Base-by-base conservation (phyloP, 2,797 vertebrate genomes). In the Sebastolobus altivelis region DNA sequence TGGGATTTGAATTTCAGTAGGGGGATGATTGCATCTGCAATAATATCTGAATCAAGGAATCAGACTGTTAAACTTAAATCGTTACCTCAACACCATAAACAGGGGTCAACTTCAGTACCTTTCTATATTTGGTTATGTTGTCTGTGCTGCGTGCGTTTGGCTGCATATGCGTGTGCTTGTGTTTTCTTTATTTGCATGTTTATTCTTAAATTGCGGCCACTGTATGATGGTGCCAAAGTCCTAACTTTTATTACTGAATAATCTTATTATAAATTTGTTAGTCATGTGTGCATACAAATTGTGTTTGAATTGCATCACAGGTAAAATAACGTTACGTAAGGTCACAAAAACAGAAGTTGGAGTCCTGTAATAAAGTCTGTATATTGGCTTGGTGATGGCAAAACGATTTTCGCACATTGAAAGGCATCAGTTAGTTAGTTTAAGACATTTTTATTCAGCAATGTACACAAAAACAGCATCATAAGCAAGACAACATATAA, bases 181-280 rank as follows among this genome's bases (percentile, higher is more conserved):
- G 31, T 52, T 58, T 29, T 37, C 20, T 71, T 76, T 71, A 33
- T 40, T 76, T 81, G 31, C 22, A 27, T 61, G 3, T 54, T 58
- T 65, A 12, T 66, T 66, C 16, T 31, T 29, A 65, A 56, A 20
- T 5, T 59, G 52, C 60, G 13, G 56, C 14, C 14, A 27, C 63
- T 43, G 16, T 14, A 49, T 31, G 37, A 67, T 49, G 22, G 4
- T 3, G 7, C 20, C 54, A 18, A 40, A 22, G 27, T 61, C 37
- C 25, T 56, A 54, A 2, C 43, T 12, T 54, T 61, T 56, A 38
- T 27, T 18, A 25, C 33, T 35, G 20, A 67, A 40, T 60, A 20
- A 46, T 25, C 25, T 0, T 65, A 2, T 46, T 5, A 35, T 56
- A 58, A 25, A 35, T 25, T 55, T 38, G 5, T 38, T 5, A 40